Evolutionary conservation across 2,797 vertebrate species (phyloP).

Genomic region (Pyrrhura leucotis): DNA sequence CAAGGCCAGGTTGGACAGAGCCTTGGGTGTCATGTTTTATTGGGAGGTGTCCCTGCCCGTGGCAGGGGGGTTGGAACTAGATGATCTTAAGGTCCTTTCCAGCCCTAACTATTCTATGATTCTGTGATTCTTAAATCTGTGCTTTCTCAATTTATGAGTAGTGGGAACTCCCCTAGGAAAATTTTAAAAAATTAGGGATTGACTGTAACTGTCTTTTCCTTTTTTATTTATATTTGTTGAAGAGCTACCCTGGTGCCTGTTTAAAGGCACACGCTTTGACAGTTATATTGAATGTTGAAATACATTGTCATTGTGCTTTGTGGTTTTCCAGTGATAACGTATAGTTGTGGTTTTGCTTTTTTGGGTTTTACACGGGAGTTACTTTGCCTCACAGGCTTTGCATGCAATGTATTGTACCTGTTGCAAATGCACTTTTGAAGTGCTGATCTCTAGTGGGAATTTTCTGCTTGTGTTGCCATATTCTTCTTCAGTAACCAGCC

Average conservation of each 20-base stretch:
- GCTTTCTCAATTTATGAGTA: not conserved
- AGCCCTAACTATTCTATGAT: too few relatives aligned
- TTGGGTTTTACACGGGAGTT: not conserved
- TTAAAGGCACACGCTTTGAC: slow-evolving; percentile 26
- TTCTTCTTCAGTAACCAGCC: not conserved
- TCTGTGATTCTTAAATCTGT: not conserved
- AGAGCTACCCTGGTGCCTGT: slow-evolving; percentile 26
- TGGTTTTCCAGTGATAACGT: not conserved
- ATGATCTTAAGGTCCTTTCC: too few relatives aligned
- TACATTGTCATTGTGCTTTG: not conserved
- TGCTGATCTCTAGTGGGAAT: not conserved
- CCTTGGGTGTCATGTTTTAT: too few relatives aligned
- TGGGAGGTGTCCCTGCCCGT: too few relatives aligned
- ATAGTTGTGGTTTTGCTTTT: not conserved
- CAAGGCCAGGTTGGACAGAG: too few relatives aligned
- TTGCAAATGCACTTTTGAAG: not conserved
- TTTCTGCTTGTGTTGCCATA: not conserved
- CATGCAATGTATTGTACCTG: not conserved
- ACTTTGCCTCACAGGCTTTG: not conserved
- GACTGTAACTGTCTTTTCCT: slow-evolving; percentile 50
- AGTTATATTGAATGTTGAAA: not conserved
- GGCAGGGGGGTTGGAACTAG: too few relatives aligned
- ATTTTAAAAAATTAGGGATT: slow-evolving; percentile 1
- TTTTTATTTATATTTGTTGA: slow-evolving; percentile 13
- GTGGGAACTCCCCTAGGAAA: slow-evolving; percentile 51